Evolutionary conservation across 2,888 invertebrate genomes (phyloP).

Genomic region (Lomographa bimaculata): DNA sequence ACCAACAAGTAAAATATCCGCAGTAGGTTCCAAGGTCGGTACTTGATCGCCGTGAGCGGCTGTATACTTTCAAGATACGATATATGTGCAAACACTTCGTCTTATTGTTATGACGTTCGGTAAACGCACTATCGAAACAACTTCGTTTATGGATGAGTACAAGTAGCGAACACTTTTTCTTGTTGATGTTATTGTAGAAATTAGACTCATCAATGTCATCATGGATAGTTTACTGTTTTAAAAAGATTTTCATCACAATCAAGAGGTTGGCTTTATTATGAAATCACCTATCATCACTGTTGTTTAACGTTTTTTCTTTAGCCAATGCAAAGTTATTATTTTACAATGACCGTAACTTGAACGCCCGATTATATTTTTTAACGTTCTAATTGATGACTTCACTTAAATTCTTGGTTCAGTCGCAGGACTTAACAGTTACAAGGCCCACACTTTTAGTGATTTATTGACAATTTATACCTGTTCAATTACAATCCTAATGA

Average conservation of each 20-base stretch:
- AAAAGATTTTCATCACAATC: too few species aligned
- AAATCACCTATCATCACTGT: too few species aligned
- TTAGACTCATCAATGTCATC: too few species aligned
- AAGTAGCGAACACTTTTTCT: too few species aligned
- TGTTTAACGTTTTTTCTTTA: too few species aligned
- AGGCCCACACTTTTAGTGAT: slow-evolving; percentile 18
- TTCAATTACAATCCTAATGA: slow-evolving; percentile 28
- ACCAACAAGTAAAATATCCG: slow-evolving; percentile 69
- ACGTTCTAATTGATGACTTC: slow-evolving; percentile 7
- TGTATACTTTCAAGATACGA: slow-evolving; percentile 68
- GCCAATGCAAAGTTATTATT: too few species aligned
- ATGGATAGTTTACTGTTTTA: too few species aligned
- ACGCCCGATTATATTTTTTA: too few species aligned
- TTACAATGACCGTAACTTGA: too few species aligned
- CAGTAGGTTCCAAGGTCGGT: slow-evolving; percentile 69
- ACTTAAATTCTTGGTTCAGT: slow-evolving; percentile 12
- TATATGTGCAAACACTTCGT: slow-evolving; percentile 46
- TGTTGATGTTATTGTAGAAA: too few species aligned
- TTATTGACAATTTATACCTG: slow-evolving; percentile 24
- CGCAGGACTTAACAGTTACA: slow-evolving; percentile 13
- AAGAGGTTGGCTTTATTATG: too few species aligned
- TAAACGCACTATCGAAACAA: slow-evolving; percentile 10
- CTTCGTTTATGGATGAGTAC: too few species aligned
- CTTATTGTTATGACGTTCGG: slow-evolving; percentile 35
- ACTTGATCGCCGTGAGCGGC: slow-evolving; percentile 71